Evolutionary conservation across 2,888 invertebrate species (phyloP).

Genomic region (Coecobrya sp.): DNA sequence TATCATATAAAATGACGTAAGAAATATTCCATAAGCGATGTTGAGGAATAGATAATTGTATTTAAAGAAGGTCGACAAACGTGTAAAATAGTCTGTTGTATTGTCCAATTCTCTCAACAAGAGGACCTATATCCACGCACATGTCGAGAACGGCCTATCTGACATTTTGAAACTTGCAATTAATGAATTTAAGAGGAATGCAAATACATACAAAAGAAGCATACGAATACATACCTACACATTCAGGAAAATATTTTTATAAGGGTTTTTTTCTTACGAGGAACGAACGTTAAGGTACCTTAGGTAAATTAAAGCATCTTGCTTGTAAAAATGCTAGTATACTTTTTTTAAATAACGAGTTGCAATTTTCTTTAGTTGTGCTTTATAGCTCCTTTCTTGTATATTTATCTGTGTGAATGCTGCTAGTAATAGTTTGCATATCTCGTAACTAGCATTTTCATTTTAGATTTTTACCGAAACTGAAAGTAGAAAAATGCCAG

Average conservation of each 20-base stretch:
- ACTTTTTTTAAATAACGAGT: background rate
- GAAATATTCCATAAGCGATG: conserved; percentile 13
- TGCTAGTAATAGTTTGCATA: background rate
- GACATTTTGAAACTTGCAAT: background rate
- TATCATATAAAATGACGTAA: background rate
- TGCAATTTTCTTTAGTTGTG: background rate
- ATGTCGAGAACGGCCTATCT: background rate
- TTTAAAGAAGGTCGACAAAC: conserved; percentile 2
- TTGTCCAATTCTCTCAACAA: background rate
- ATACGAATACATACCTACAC: background rate
- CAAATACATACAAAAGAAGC: background rate
- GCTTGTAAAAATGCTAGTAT: background rate
- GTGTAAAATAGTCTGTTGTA: background rate
- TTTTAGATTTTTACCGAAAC: conserved; percentile 12
- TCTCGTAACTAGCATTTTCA: background rate
- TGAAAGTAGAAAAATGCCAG: conserved; percentile 9
- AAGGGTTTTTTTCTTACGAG: background rate
- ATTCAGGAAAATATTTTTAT: background rate
- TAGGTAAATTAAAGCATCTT: background rate
- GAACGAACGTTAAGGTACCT: background rate
- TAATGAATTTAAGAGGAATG: background rate
- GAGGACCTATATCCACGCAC: background rate
- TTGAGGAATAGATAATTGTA: background rate
- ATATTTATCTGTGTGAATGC: background rate
- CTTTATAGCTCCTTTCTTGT: background rate